Evolutionary conservation across 1,140 invertebrate species (phyloP).

Genomic region (Mercenaria mercenaria): DNA sequence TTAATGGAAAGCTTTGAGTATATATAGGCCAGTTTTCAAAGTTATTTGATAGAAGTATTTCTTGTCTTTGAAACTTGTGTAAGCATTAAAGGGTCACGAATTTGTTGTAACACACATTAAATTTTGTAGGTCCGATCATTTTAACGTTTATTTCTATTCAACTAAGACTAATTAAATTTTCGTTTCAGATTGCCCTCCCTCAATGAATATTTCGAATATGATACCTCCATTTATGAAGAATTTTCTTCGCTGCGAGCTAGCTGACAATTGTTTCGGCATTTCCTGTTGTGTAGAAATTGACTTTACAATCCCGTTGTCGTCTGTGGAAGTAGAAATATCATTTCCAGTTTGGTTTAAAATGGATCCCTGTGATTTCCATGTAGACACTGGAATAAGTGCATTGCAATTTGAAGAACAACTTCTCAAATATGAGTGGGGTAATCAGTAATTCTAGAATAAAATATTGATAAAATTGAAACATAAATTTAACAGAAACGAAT

Average conservation of each 20-base stretch:
- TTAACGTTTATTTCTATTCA: too few species aligned
- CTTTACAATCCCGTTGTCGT: slow-evolving; percentile 57
- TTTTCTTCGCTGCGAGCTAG: slow-evolving; percentile 54
- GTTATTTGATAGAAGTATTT: too few species aligned
- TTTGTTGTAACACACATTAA: too few species aligned
- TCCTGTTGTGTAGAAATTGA: slow-evolving; percentile 65
- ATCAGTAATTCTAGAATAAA: too few species aligned
- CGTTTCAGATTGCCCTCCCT: slow-evolving; percentile 66
- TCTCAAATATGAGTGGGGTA: slow-evolving; percentile 70
- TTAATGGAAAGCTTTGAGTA: too few species aligned
- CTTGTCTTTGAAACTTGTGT: too few species aligned
- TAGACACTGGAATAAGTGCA: not conserved
- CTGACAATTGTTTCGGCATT: slow-evolving; percentile 67
- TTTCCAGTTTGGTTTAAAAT: slow-evolving; percentile 30
- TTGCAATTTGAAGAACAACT: slow-evolving; percentile 50
- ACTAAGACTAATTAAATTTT: too few species aligned
- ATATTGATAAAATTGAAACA: too few species aligned
- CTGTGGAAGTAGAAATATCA: not conserved
- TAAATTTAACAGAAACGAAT: too few species aligned
- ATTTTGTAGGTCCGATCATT: too few species aligned
- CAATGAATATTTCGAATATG: slow-evolving; percentile 49
- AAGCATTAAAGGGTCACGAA: too few species aligned
- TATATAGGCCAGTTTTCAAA: too few species aligned
- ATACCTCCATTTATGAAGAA: slow-evolving; percentile 51
- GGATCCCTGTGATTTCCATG: slow-evolving; percentile 25